Base-by-base conservation (phyloP, 2,113 vertebrate genomes). In the Solea senegalensis region DNA sequence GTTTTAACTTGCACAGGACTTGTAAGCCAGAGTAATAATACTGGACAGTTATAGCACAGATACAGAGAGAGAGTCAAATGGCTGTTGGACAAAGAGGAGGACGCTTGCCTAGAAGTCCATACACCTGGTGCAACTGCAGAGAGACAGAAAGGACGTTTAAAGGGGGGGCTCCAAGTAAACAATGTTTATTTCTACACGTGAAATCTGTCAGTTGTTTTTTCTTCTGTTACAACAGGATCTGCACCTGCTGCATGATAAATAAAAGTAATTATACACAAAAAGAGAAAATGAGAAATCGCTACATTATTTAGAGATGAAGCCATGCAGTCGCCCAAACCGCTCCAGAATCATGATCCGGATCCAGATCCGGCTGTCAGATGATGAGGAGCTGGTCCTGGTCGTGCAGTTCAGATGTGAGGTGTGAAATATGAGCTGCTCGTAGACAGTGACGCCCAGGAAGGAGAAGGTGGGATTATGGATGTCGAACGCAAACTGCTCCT, bases 401-500 rank as follows among this genome's bases (percentile, higher is more conserved):
- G 1, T 39, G 65, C 39, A 65, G 58, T 51, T 66, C 54, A 11
- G 77, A 40, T 11, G 9, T 26, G 66, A 70, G 62, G 55, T 13
- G n/a, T 60, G n/a, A 45, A 48, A 34, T 52, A 34, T 1, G 48
- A 77, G 56, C 40, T n/a, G n/a, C 80, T 96, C 95, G 0, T 94
- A 95, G 28, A 96, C 93, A 53, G 93, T 93, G 0, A 95, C 95
- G 44, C 95, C 94, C 64, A 96, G 92, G 66, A 96, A 95, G 76
- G 94, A 89, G 0, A 95, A 96, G 76, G 94, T 90, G 0, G 95
- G 94, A 74, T 96, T 96, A 80, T 94, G 95, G 84, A 96, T 89
- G 81, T 96, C 95, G 0, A 96, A 96, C 72, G 96, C 92, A 0
- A 95, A 95, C 86, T 95, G 95, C 86, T 93, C 95, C 89, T 95